phyloP scores from a whole-genome alignment of 37 sponge, comb jelly and placozoan genomes.

The Mnemiopsis leidyi region DNA sequence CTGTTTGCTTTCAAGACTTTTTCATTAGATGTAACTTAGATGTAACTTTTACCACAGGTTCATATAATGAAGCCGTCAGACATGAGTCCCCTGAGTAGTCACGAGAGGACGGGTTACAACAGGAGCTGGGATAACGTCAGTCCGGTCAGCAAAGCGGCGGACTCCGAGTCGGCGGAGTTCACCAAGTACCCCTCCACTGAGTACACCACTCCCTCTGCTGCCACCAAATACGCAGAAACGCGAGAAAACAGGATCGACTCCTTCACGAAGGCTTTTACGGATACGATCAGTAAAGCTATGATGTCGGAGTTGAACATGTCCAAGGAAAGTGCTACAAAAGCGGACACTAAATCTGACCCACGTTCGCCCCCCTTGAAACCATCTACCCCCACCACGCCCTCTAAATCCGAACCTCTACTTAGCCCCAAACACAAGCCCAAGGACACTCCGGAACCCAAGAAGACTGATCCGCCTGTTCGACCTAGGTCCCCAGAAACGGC shows the following conservation, averaged over 20 bases:
- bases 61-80: background rate
- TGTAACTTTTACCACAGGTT: too few species aligned
- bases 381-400: background rate
- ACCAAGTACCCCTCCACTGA: background rate
- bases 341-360: background rate
- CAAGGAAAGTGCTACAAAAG: background rate
- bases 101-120: background rate
- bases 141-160: background rate
- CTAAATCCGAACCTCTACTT: background rate
- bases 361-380: background rate
- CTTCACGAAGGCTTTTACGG: constrained; percentile 42
- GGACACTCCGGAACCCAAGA: background rate
- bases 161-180: background rate
- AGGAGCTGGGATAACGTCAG: background rate
- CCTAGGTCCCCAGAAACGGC: background rate
- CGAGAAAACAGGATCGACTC: constrained; percentile 44
- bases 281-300: constrained; percentile 57
- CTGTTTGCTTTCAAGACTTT: too few species aligned
- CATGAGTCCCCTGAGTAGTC: background rate
- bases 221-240: constrained; percentile 23
- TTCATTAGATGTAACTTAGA: too few species aligned
- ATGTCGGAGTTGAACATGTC: constrained; percentile 9
- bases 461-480: background rate
- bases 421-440: background rate
- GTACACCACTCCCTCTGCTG: background rate